phyloP scores from a whole-genome alignment of 1,140 invertebrate species.

The Alviniconcha marisindica region DNA sequence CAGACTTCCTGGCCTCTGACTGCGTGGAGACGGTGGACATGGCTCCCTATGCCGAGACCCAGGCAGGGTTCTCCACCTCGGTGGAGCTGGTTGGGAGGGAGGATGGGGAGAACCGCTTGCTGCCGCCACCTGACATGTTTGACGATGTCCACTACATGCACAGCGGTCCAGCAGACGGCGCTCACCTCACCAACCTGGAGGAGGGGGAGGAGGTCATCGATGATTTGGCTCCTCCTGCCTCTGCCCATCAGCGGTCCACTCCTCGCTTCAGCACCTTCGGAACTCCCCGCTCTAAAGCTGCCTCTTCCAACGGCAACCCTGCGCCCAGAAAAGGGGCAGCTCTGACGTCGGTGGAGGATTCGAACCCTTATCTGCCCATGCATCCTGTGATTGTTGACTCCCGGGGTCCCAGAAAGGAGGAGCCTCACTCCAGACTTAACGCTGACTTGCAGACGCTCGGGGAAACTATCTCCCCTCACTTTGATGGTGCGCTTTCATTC shows the following conservation, averaged over 20 bases:
- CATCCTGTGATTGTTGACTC: slow-evolving; percentile 46
- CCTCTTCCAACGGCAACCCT: too few species aligned
- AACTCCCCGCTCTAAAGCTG: not conserved
- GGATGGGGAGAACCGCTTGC: not conserved
- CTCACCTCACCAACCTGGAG: not conserved
- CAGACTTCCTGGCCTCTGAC: slow-evolving; percentile 82
- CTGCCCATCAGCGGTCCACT: not conserved
- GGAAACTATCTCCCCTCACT: slow-evolving; percentile 22
- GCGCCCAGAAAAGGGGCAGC: slow-evolving; percentile 49
- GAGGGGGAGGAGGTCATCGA: not conserved
- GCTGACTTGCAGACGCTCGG: not conserved
- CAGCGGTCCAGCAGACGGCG: slow-evolving; percentile 29
- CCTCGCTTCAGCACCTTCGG: not conserved
- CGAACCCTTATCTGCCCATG: slow-evolving; percentile 53
- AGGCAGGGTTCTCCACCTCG: not conserved
- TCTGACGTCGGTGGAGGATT: slow-evolving; percentile 48
- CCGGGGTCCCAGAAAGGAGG: not conserved
- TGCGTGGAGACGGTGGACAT: slow-evolving; percentile 41
- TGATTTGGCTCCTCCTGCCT: not conserved
- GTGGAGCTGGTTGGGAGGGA: not conserved
- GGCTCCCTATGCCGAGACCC: not conserved
- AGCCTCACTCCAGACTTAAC: not conserved
- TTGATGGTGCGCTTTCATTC: slow-evolving; percentile 13
- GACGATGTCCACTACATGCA: slow-evolving; percentile 51
- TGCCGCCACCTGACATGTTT: slow-evolving; percentile 50